Evolutionary conservation across 2,113 vertebrate genomes (phyloP).

Genomic region (Cinclus cinclus): DNA sequence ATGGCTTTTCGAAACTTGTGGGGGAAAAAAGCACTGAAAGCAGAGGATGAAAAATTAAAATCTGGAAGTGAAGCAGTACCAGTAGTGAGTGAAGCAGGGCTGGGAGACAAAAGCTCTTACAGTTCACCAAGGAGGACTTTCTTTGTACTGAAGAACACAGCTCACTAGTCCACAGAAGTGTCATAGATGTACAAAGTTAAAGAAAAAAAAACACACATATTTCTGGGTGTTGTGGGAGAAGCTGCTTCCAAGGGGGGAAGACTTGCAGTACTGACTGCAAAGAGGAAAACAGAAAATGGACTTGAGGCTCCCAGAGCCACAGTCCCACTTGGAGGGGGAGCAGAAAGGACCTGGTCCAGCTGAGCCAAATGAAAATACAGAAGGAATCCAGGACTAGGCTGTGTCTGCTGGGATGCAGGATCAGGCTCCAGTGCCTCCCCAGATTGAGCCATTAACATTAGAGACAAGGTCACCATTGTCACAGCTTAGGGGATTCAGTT

Average conservation of each 20-base stretch:
- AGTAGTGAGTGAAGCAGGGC: neutral
- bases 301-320: neutral
- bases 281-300: neutral
- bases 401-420: neutral
- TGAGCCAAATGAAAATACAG: neutral
- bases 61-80: neutral
- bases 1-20: neutral
- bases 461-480: neutral
- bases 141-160: neutral
- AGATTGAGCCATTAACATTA: neutral
- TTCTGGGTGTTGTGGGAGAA: slow-evolving; percentile 1
- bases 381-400: neutral
- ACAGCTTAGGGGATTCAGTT: neutral
- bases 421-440: neutral
- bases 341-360: neutral
- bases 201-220: neutral
- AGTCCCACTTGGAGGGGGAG: neutral
- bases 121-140: neutral
- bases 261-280: neutral
- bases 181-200: neutral
- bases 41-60: neutral
- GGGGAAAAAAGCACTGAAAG: neutral
- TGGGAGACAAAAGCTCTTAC: neutral
- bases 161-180: neutral
- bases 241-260: neutral